phyloP scores from a whole-genome alignment of 1,140 invertebrate genomes.

The Wasmannia auropunctata region DNA sequence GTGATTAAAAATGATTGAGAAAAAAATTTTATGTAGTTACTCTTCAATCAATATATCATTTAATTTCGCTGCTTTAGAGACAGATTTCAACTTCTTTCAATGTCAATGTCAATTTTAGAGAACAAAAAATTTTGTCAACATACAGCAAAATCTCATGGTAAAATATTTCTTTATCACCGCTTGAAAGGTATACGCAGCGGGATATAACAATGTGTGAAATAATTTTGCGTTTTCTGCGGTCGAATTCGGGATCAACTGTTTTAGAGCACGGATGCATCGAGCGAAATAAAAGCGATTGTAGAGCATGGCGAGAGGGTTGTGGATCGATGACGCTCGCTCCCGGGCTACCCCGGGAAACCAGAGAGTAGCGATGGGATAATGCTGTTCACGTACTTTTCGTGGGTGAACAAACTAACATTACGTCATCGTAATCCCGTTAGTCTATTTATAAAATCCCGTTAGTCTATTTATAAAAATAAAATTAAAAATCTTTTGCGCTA shows the following conservation, averaged over 20 bases:
- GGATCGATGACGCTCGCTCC: conserved; percentile 76
- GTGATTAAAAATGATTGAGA: neutral
- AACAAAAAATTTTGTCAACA: neutral
- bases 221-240: neutral
- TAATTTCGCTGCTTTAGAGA: neutral
- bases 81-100: neutral
- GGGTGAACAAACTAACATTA: conserved; percentile 44
- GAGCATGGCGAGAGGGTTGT: conserved; percentile 66
- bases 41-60: neutral
- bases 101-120: no score
- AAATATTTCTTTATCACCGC: neutral
- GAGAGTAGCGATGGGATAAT: conserved; percentile 59
- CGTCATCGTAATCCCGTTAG: neutral
- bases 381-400: conserved; percentile 37
- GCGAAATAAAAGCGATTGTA: conserved; percentile 62
- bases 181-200: neutral
- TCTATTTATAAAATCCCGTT: neutral
- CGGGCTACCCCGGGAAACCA: conserved; percentile 71
- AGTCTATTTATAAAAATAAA: neutral
- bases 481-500: neutral
- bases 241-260: conserved; percentile 4
- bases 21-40: neutral
- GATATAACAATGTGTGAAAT: neutral
- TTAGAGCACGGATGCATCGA: conserved; percentile 15
- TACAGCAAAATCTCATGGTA: neutral